phyloP scores from a whole-genome alignment of 2,113 vertebrate species.

The Dicerorhinus sumatrensis region DNA sequence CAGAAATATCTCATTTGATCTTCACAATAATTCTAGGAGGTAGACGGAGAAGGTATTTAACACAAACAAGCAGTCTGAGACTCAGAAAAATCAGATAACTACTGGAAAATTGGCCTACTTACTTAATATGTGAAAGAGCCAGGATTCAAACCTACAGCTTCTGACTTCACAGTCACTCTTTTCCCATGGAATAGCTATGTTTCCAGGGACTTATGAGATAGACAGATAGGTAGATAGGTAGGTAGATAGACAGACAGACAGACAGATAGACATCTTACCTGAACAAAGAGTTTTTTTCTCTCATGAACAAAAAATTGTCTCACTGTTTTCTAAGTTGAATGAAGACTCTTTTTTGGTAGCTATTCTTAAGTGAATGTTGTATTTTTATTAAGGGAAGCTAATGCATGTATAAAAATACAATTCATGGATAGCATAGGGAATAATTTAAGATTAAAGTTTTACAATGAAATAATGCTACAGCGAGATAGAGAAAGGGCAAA shows the following conservation, averaged over 20 bases:
- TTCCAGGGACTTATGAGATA: not conserved
- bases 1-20: slow-evolving; percentile 9
- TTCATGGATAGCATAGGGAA: not conserved
- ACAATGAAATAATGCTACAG: not conserved
- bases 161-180: not conserved
- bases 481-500: not conserved
- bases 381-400: slow-evolving; percentile 16
- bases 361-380: not conserved
- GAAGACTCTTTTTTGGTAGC: not conserved
- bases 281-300: not conserved
- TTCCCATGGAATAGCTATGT: not conserved
- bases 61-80: not conserved
- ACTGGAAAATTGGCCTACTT: not conserved
- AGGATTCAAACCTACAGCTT: not conserved
- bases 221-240: not conserved
- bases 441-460: slow-evolving; percentile 53
- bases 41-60: not conserved
- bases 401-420: not conserved
- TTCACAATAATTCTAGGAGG: not conserved
- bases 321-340: slow-evolving; percentile 9
- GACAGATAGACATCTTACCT: not conserved
- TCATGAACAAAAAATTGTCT: slow-evolving; percentile 4
- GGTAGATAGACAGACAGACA: not conserved
- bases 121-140: not conserved
- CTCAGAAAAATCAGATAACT: not conserved